Conservation (phyloP, 2,113 vertebrate genomes). For the Aphyosemion australe region DNA sequence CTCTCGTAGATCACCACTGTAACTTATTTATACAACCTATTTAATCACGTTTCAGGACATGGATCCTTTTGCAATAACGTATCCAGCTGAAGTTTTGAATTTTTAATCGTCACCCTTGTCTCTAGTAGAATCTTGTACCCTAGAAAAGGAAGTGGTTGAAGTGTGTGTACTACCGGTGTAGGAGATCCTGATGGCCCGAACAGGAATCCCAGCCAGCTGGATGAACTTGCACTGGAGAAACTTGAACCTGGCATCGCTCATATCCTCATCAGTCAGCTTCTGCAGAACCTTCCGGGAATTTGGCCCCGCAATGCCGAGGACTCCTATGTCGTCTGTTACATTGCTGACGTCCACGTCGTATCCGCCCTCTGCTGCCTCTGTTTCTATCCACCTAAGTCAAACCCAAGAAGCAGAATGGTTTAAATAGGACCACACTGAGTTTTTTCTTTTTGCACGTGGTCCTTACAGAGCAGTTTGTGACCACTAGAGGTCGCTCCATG, state of each 20-base stretch:
- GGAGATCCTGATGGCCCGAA: conserved; percentile 93
- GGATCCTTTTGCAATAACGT: too few species aligned
- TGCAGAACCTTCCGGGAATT: conserved; percentile 88
- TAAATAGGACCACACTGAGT: too few species aligned
- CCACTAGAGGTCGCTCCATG: conserved; percentile 39
- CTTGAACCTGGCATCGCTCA: conserved; percentile 86
- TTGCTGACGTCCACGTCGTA: conserved; percentile 87
- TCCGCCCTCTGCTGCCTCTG: conserved; percentile 73
- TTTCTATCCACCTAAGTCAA: conserved; percentile 89
- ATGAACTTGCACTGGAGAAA: conserved; percentile 90
- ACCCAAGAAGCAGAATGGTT: background rate
- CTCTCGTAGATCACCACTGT: too few species aligned
- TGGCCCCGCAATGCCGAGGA: conserved; percentile 91
- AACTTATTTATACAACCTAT: too few species aligned
- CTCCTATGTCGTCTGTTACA: conserved; percentile 88
- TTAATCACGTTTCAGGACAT: too few species aligned
- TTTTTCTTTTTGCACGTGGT: too few species aligned
- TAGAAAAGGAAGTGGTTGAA: background rate
- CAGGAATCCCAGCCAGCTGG: conserved; percentile 78
- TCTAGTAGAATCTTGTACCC: background rate
- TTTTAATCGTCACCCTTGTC: background rate
- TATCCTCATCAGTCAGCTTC: conserved; percentile 87
- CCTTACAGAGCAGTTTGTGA: background rate
- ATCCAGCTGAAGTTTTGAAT: too few species aligned
- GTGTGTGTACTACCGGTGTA: conserved; percentile 87